Evolutionary conservation across 2,797 vertebrate genomes (phyloP).

Genomic region (Hoplostethus atlanticus): DNA sequence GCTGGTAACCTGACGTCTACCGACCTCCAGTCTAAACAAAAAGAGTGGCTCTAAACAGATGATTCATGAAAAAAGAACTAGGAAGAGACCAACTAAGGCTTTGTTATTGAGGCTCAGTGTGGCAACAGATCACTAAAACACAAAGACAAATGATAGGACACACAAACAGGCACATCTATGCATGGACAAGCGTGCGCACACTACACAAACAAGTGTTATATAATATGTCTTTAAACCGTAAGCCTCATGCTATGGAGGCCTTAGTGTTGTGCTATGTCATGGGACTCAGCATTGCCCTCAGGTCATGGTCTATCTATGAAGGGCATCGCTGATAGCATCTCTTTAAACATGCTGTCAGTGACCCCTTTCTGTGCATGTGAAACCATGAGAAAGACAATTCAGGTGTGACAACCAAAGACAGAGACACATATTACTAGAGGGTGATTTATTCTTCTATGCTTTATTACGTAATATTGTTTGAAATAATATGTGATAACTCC

Average conservation of each 20-base stretch:
- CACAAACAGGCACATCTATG: conserved; percentile 37
- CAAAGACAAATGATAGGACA: conserved; percentile 64
- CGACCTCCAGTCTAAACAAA: conserved; percentile 33
- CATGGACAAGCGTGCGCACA: conserved; percentile 31
- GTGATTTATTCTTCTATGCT: too few relatives aligned
- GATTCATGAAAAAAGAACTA: conserved; percentile 57
- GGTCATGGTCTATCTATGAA: conserved; percentile 73
- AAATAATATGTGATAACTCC: too few relatives aligned
- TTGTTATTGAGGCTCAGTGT: conserved; percentile 38
- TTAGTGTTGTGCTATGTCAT: conserved; percentile 74
- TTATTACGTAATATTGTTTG: too few relatives aligned
- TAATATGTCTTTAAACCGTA: conserved; percentile 67
- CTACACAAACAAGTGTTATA: conserved; percentile 63
- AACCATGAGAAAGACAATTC: conserved; percentile 36
- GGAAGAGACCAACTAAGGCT: conserved; percentile 42
- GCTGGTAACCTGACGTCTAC: conserved; percentile 22
- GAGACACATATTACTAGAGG: background rate
- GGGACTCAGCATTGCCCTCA: conserved; percentile 59
- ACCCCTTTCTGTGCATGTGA: conserved; percentile 57
- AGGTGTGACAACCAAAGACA: conserved; percentile 13
- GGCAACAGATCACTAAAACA: conserved; percentile 53
- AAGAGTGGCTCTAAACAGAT: conserved; percentile 49
- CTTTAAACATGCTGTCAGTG: conserved; percentile 64
- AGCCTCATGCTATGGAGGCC: conserved; percentile 71
- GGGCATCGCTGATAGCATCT: conserved; percentile 74